Conservation (phyloP, 2,113 vertebrate genomes). For the Speoplatyrhinus poulsoni region DNA sequence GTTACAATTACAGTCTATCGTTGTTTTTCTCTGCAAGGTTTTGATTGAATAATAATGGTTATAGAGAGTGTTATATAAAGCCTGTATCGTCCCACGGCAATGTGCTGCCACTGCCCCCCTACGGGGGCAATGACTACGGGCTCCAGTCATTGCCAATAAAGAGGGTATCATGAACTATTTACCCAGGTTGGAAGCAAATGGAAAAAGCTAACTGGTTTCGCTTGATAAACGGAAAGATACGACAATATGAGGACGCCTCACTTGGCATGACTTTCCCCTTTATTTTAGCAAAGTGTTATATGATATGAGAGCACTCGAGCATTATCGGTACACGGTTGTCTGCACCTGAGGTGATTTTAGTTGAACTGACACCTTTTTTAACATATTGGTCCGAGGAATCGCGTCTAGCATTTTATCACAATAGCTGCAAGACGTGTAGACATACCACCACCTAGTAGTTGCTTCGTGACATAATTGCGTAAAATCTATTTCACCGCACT, state of each 20-base stretch:
- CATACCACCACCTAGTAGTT: background rate
- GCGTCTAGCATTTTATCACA: background rate
- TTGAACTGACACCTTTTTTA: constrained; percentile 4
- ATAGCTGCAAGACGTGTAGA: background rate
- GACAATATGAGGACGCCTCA: constrained; percentile 12
- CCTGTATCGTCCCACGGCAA: constrained; percentile 54
- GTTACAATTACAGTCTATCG: background rate
- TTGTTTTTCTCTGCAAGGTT: background rate
- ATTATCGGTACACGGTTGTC: constrained; percentile 35
- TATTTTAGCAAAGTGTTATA: constrained; percentile 42
- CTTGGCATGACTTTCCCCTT: constrained; percentile 15
- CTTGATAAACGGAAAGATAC: constrained; percentile 59
- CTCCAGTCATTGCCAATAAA: constrained; percentile 55
- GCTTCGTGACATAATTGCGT: background rate
- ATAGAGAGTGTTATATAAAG: background rate
- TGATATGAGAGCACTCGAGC: constrained; percentile 29
- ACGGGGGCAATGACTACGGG: no score
- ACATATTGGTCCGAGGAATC: constrained; percentile 2
- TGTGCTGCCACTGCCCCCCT: constrained; percentile 67
- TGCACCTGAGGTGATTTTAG: constrained; percentile 30
- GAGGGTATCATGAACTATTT: constrained; percentile 66
- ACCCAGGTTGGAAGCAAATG: constrained; percentile 34
- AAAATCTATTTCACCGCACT: background rate
- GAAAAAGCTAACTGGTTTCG: constrained; percentile 58
- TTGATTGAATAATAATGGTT: background rate